phyloP scores from a whole-genome alignment of 2,113 vertebrate genomes.

The Tragelaphus imberbis region DNA sequence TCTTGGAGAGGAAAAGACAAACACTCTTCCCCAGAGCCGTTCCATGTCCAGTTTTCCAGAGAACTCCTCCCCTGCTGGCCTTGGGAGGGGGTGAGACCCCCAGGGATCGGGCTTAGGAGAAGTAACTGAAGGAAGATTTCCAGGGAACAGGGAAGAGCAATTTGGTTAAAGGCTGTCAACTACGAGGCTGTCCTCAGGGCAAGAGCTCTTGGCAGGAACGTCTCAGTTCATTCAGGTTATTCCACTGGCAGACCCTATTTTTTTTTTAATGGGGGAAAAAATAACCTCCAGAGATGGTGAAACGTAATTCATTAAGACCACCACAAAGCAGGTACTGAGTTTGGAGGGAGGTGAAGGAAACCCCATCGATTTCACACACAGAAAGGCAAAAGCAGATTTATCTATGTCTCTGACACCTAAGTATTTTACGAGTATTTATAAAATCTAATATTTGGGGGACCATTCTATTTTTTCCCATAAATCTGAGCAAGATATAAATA shows the following conservation, averaged over 20 bases:
- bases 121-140: not conserved
- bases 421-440: not conserved
- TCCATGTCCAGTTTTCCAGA: constrained; percentile 17
- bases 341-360: not conserved
- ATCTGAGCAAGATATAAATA: not conserved
- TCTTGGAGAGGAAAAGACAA: constrained; percentile 9
- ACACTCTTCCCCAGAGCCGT: not conserved
- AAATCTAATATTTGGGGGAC: not conserved
- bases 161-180: not conserved
- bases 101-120: not conserved
- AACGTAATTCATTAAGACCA: not conserved
- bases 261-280: not conserved
- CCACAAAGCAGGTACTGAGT: not conserved
- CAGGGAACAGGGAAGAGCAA: not conserved
- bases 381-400: not conserved
- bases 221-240: not conserved
- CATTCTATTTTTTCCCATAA: not conserved
- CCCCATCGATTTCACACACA: not conserved
- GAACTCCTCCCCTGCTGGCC: not conserved
- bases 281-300: not conserved
- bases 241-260: not conserved
- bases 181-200: not conserved
- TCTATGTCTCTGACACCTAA: not conserved
- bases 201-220: not conserved
- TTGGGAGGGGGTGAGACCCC: not conserved